Evolutionary conservation across 2,888 invertebrate genomes (phyloP).

Genomic region (Podotricha telesiphe): DNA sequence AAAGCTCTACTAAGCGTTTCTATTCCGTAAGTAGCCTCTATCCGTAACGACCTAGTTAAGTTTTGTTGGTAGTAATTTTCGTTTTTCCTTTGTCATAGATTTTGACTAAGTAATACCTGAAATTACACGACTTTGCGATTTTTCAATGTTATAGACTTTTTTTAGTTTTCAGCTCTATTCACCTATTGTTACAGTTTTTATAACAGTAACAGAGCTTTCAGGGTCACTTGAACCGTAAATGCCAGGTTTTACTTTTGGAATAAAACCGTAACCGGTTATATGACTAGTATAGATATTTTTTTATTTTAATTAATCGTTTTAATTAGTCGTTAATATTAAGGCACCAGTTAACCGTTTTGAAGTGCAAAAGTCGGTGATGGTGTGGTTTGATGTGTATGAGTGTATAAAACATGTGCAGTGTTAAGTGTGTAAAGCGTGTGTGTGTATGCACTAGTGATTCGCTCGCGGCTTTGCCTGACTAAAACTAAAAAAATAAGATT

Average conservation of each 20-base stretch:
- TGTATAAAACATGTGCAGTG: too few species aligned
- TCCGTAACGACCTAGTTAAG: slow-evolving; percentile 14
- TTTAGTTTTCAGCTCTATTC: slow-evolving; percentile 30
- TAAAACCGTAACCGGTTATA: neutral
- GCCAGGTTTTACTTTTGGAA: slow-evolving; percentile 28
- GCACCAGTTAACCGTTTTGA: too few species aligned
- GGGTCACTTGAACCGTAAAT: slow-evolving; percentile 35
- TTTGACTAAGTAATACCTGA: neutral
- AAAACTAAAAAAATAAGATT: too few species aligned
- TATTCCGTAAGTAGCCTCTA: slow-evolving; percentile 15
- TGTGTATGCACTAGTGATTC: too few species aligned
- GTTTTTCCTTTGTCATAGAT: neutral
- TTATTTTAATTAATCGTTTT: too few species aligned
- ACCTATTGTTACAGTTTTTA: slow-evolving; percentile 35
- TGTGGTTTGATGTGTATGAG: too few species aligned
- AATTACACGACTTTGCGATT: slow-evolving; percentile 25
- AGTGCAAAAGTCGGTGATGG: too few species aligned
- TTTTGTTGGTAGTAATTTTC: slow-evolving; percentile 16
- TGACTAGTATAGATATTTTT: too few species aligned
- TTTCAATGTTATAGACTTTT: slow-evolving; percentile 19
- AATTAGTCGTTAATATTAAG: too few species aligned
- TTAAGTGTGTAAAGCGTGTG: too few species aligned
- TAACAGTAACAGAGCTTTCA: slow-evolving; percentile 34
- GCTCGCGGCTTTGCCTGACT: too few species aligned
- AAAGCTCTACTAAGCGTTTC: slow-evolving; percentile 19